Conservation (phyloP, 2,888 invertebrate genomes). For the Danaus chrysippus region DNA sequence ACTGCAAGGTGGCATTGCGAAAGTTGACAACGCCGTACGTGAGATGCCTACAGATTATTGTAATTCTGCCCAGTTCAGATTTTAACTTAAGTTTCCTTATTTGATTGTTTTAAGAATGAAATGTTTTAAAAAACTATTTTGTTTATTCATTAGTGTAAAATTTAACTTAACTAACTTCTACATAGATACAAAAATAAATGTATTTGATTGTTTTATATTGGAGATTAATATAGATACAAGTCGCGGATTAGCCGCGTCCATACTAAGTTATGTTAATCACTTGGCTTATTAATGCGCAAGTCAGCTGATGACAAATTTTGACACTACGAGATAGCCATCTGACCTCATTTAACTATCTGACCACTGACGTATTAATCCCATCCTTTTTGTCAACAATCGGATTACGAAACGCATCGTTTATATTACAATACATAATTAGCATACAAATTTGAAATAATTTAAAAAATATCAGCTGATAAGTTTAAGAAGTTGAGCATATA, state of each 20-base stretch:
- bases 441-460: constrained; percentile 2
- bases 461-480: constrained; percentile 40
- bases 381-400: constrained; percentile 37
- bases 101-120: constrained; percentile 41
- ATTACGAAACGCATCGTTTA: constrained; percentile 2
- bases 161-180: too few relatives aligned
- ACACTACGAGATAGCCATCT: constrained; percentile 13
- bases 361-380: constrained; percentile 12
- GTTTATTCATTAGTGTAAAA: not conserved
- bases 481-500: constrained; percentile 61
- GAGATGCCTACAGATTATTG: constrained; percentile 60
- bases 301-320: constrained; percentile 15
- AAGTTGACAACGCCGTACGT: constrained; percentile 74
- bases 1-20: constrained; percentile 73
- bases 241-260: not conserved
- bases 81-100: constrained; percentile 60
- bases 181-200: too few relatives aligned
- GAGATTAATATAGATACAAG: too few relatives aligned
- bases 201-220: too few relatives aligned
- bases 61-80: constrained; percentile 54
- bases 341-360: constrained; percentile 9
- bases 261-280: not conserved
- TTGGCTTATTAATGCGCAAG: constrained; percentile 11
- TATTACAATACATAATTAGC: not conserved
- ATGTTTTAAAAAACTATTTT: constrained; percentile 31